phyloP scores from a whole-genome alignment of 2,113 vertebrate species.

The Thinocorus orbignyianus region DNA sequence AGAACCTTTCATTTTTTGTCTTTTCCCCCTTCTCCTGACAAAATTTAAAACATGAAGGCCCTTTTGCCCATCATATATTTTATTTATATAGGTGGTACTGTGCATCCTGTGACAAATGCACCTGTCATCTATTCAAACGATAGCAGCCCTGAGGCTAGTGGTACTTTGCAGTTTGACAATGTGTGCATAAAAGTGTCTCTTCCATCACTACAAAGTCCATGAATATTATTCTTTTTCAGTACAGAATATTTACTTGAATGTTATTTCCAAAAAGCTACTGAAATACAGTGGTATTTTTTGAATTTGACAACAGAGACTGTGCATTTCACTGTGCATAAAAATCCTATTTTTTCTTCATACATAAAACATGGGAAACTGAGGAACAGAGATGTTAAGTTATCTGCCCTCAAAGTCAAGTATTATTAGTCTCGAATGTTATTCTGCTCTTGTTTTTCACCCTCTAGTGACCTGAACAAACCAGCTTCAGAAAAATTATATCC shows the following conservation, averaged over 20 bases:
- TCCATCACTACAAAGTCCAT: not conserved
- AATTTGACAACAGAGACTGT: not conserved
- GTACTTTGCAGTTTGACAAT: conserved; percentile 27
- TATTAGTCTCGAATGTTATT: not conserved
- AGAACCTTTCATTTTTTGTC: not conserved
- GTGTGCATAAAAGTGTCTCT: conserved; percentile 5
- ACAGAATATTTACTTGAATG: not conserved
- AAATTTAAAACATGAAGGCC: not conserved
- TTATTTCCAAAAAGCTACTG: not conserved
- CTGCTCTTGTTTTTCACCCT: not conserved
- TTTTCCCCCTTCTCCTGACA: not conserved
- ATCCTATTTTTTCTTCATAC: not conserved
- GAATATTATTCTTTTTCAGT: not conserved
- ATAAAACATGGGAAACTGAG: not conserved
- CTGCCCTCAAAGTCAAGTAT: not conserved
- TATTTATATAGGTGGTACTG: not conserved
- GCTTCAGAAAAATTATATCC: not conserved
- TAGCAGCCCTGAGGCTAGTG: not conserved
- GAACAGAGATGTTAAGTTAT: not conserved
- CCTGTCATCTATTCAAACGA: not conserved
- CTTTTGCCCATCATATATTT: not conserved
- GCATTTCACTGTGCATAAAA: not conserved
- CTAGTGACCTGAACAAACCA: not conserved
- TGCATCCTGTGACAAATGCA: conserved; percentile 37
- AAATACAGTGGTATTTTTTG: not conserved